Evolutionary conservation across 1,140 invertebrate species (phyloP), one percentile per base, ranked within the genome.

Genomic region (Drosophila virilis): DNA sequence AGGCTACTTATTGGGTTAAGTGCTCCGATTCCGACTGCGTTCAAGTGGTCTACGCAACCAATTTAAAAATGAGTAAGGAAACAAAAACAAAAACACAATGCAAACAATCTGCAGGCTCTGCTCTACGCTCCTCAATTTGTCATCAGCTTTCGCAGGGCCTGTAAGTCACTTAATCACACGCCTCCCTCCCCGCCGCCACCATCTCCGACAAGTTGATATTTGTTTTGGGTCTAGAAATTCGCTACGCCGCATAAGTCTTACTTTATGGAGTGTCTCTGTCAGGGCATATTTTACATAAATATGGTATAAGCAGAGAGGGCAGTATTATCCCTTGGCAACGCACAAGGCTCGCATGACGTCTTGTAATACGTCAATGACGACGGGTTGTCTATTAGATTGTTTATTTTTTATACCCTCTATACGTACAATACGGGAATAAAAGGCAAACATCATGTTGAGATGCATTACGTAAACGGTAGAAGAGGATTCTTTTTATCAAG

Each of bases 311-410:
- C 61, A 35, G 22, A 40, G 8, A 40, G 32, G 7, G 40, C 12
- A 62, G 66, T 62, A 74, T 79, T 88, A 79, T 82, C 78, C 76
- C 67, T 86, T 73, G 45, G 43, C 55, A 65, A 67, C 71, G 72
- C 83, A 79, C 48, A 50, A 67, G 66, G 80, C 77, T 89, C 60
- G 84, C 84, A 89, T 89, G 84, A 83, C 74, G 77, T 89, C 84
- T 58, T 80, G 80, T 84, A 84, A 89, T 89, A 89, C 84, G 84
- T 89, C 84, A 89, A 89, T 89, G 68, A 84, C 84, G 84, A 76
- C 84, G 84, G 84, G 84, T 89, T 89, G 84, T 79, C 84, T 78
- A 89, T 84, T 90, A 78, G 80, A 78, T 89, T 80, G 84, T 89
- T 89, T 88, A 78, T 84, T 80, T 71, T 62, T 13, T 58, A 69